Evolutionary conservation across 2,113 vertebrate species (phyloP).

Genomic region (Tupaia chinensis): DNA sequence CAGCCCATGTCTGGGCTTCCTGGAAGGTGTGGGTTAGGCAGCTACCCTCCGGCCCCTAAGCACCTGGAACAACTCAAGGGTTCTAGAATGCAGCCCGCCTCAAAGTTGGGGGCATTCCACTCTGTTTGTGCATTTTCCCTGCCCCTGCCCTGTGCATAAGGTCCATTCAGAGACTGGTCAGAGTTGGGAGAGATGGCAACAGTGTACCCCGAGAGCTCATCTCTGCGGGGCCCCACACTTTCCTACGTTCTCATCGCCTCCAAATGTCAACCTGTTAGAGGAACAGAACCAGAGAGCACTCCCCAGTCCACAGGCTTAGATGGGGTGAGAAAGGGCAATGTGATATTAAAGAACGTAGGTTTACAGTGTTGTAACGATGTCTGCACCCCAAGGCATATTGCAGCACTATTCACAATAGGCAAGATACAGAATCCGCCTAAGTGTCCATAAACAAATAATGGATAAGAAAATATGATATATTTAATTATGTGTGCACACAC

Average conservation of each 20-base stretch:
- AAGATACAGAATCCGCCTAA: too few species aligned
- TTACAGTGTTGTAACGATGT: too few species aligned
- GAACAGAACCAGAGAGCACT: background rate
- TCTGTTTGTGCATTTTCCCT: accelerated
- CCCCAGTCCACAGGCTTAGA: accelerated
- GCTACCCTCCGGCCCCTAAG: accelerated
- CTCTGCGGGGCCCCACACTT: background rate
- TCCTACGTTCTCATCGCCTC: background rate
- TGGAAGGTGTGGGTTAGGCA: background rate
- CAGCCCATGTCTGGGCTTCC: background rate
- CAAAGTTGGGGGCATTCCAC: background rate
- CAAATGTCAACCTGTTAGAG: background rate
- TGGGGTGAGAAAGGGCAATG: background rate
- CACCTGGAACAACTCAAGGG: background rate
- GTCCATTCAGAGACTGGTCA: background rate
- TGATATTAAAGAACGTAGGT: background rate
- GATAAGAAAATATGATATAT: too few species aligned
- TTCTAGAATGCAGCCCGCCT: background rate
- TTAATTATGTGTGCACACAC: too few species aligned
- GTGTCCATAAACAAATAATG: too few species aligned
- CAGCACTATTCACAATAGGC: too few species aligned
- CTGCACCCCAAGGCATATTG: too few species aligned
- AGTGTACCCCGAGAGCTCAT: background rate
- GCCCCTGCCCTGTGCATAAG: background rate
- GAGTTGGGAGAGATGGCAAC: background rate